Percentiles rank a stretch among this genome's conserved stretches.
Evolutionary conservation across 2,797 vertebrate genomes (phyloP).

Genomic region (Myotis myotis): DNA sequence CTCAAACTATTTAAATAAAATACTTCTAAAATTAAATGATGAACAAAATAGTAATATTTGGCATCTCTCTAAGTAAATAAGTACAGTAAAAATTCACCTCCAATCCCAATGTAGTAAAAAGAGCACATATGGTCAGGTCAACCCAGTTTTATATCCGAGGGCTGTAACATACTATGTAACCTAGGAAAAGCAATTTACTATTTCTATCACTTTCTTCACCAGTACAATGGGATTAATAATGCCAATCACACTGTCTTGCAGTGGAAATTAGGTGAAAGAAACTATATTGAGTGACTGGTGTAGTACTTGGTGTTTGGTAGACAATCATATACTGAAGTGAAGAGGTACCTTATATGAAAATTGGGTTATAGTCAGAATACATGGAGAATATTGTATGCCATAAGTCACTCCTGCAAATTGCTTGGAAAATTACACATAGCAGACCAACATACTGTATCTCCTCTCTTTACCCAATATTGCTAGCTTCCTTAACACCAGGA

Average conservation of each 20-base stretch:
- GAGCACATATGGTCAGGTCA: neutral
- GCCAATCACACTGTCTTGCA: neutral
- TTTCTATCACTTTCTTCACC: neutral
- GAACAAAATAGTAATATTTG: neutral
- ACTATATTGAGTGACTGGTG: neutral
- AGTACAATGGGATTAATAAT: neutral
- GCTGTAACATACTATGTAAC: neutral
- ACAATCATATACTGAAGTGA: neutral
- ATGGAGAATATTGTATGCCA: neutral
- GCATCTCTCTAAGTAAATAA: neutral
- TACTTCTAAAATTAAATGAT: neutral
- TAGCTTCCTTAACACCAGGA: neutral
- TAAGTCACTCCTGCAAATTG: neutral
- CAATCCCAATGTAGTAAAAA: neutral
- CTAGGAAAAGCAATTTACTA: neutral
- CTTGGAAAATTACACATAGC: neutral
- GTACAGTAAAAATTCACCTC: neutral
- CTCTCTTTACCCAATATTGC: neutral
- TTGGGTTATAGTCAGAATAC: neutral
- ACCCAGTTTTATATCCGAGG: neutral
- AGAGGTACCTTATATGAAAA: neutral
- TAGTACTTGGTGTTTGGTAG: neutral
- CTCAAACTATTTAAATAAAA: constrained; percentile 7
- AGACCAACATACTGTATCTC: neutral
- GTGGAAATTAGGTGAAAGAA: neutral